Evolutionary conservation across 2,797 vertebrate species (phyloP), one percentile per base, ranked within the genome.

Genomic region (Gambusia yucatana): DNA sequence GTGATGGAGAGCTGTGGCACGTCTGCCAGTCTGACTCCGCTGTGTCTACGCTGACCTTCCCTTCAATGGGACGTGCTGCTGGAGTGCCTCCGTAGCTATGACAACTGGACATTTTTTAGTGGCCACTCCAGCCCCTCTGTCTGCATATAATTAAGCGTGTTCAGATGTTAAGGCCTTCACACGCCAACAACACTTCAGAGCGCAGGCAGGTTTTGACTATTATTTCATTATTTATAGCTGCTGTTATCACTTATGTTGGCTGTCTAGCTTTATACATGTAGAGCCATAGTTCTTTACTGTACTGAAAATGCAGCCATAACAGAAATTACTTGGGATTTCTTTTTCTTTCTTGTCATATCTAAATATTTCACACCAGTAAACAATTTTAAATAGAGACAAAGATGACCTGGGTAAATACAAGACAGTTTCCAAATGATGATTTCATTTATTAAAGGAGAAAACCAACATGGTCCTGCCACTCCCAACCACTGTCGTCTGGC

Each of bases 1-100:
- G 61, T 63, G 78, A 72, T 50, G 72, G 80, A 77, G 80, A 82
- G 84, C 79, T 46, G 70, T 39, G 73, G 77, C 72, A 73, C 28
- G 79, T 82, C 83, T 82, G 82, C 77, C 84, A 82, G 48, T 88
- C 75, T 85, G 87, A 87, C 87, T 92, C 82, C 50, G 11, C 83
- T 65, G 80, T 89, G 85, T 87, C 89, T 86, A 86, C 75, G 7
- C 48, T 89, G 85, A 89, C 88, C 86, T 88, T 88, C 90, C 82
- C 77, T 72, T 79, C 79, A 72, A 78, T 87, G 87, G 28, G 84
- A 84, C 82, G 76, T 83, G 85, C 67, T 61, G 79, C 83, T 88
- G 76, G 76, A 87, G 84, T 83, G 81, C 80, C 80, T 90, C 82
- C 28, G 83, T 92, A 79, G 41, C 90, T 84, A 89, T 93, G 90